Evolutionary conservation across 2,113 vertebrate species (phyloP).

Genomic region (Crotophaga sulcirostris): DNA sequence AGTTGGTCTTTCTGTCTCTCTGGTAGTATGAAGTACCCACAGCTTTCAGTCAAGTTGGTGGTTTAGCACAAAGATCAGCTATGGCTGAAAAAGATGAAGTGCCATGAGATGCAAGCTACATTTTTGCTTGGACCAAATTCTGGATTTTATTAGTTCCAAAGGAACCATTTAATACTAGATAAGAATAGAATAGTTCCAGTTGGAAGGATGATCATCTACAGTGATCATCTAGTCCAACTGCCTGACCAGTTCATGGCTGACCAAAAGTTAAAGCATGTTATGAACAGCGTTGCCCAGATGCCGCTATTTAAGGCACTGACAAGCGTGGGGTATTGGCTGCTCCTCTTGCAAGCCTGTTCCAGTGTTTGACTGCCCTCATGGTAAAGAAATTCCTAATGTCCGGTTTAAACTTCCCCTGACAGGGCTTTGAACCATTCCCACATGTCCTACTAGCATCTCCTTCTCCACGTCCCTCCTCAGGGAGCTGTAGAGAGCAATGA

Average conservation of each 20-base stretch:
- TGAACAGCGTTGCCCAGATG: not conserved
- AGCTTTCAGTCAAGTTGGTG: not conserved
- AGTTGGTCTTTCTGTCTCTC: not conserved
- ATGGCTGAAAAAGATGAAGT: not conserved
- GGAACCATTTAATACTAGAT: not conserved
- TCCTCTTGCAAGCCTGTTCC: not conserved
- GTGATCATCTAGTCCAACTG: rapidly evolving
- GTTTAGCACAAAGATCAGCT: not conserved
- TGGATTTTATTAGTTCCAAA: not conserved
- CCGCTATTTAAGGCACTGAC: not conserved
- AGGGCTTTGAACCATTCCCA: not conserved
- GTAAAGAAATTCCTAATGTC: not conserved
- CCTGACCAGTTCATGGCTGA: not conserved
- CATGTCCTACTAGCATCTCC: rapidly evolving
- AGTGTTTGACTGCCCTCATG: not conserved
- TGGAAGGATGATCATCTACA: not conserved
- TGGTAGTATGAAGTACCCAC: not conserved
- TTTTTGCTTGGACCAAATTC: not conserved
- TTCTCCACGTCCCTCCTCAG: not conserved
- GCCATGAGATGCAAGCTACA: not conserved
- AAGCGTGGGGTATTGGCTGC: rapidly evolving
- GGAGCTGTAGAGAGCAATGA: not conserved
- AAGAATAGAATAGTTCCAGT: not conserved
- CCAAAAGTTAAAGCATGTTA: not conserved
- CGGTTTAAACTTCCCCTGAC: rapidly evolving